Conservation (phyloP, 2,113 vertebrate species). For the Tamias sibiricus region DNA sequence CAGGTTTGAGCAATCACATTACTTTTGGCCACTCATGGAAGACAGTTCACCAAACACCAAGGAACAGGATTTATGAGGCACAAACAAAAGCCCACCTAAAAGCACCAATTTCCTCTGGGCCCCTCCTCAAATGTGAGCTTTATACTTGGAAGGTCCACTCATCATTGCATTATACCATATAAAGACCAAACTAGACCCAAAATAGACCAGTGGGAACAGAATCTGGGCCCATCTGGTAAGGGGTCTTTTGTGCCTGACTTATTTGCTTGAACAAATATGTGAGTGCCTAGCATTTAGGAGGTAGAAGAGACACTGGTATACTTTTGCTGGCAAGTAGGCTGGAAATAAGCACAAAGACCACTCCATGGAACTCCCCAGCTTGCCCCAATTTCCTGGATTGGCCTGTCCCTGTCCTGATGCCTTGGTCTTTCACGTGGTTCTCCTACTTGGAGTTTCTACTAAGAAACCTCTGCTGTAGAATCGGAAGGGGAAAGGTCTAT, state of each 20-base stretch:
- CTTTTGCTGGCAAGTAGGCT: background rate
- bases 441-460: background rate
- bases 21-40: background rate
- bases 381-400: background rate
- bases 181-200: background rate
- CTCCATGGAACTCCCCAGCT: background rate
- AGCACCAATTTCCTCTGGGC: background rate
- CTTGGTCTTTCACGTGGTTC: background rate
- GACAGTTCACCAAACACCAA: background rate
- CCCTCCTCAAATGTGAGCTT: background rate
- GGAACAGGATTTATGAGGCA: background rate
- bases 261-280: no score
- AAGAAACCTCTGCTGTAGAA: background rate
- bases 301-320: background rate
- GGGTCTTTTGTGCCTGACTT: no score
- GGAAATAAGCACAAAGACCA: background rate
- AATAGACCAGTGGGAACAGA: background rate
- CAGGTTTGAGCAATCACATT: background rate
- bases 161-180: fast-evolving
- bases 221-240: fast-evolving
- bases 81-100: background rate
- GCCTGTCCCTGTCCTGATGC: background rate
- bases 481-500: background rate
- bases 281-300: background rate
- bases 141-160: fast-evolving